Percentiles rank a stretch among this genome's conserved stretches.
Conservation (phyloP, 1,140 invertebrate species). For the Drosophila elegans region DNA sequence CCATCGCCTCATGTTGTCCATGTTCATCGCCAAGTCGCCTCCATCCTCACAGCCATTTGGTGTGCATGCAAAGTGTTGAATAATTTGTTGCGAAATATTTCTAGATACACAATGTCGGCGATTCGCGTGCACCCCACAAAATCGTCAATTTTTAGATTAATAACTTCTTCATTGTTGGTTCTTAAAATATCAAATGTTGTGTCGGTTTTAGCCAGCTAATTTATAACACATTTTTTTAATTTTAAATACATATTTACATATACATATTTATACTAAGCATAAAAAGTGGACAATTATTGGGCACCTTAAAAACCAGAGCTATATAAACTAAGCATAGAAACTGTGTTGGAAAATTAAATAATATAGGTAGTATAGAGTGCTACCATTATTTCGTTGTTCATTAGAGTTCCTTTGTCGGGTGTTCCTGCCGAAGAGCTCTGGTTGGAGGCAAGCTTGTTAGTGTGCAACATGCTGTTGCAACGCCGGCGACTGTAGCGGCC, state of each 20-base stretch:
- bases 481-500: slow-evolving; percentile 25
- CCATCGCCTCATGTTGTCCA: slow-evolving; percentile 55
- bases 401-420: slow-evolving; percentile 37
- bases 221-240: too few species aligned
- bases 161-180: neutral
- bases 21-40: slow-evolving; percentile 31
- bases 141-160: neutral
- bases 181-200: too few species aligned
- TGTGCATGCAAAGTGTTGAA: slow-evolving; percentile 80
- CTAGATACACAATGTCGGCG: slow-evolving; percentile 58
- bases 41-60: slow-evolving; percentile 21
- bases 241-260: too few species aligned
- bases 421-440: slow-evolving; percentile 15
- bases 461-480: slow-evolving; percentile 72
- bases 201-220: too few species aligned
- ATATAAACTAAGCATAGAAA: too few species aligned
- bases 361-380: too few species aligned
- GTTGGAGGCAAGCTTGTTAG: slow-evolving; percentile 61
- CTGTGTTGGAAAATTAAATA: too few species aligned
- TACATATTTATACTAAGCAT: too few species aligned
- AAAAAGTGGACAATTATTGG: too few species aligned
- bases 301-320: too few species aligned
- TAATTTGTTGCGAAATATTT: slow-evolving; percentile 83
- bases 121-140: slow-evolving; percentile 47
- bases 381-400: too few species aligned